A percentile compares a stretch with the other conserved stretches of the same genome.
phyloP scores from a whole-genome alignment of 2,113 vertebrate species.

The Himantopus leucocephalus region DNA sequence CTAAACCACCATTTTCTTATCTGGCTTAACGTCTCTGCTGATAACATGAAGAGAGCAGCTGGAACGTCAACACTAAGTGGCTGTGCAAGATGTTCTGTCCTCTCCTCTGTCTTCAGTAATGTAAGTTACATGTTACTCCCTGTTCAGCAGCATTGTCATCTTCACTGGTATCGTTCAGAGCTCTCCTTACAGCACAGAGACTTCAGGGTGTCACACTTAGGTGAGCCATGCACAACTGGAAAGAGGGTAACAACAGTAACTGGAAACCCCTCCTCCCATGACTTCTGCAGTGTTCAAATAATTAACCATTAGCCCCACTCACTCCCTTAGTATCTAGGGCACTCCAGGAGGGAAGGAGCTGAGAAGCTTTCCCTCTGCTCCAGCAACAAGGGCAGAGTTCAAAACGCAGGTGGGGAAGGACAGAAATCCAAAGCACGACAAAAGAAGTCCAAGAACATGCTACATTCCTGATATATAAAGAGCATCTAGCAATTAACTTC shows the following conservation, averaged over 20 bases:
- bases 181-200: neutral
- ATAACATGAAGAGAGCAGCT: neutral
- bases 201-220: neutral
- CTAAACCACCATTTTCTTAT: neutral
- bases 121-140: neutral
- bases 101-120: neutral
- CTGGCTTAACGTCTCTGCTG: neutral
- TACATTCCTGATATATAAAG: neutral
- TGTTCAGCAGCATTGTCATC: neutral
- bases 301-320: neutral
- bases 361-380: neutral
- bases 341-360: neutral
- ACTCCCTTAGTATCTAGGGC: neutral
- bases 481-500: neutral
- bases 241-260: neutral
- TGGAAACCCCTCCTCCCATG: neutral
- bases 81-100: neutral
- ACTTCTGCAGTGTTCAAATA: fast-evolving
- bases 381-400: neutral
- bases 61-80: neutral
- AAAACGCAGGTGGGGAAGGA: neutral
- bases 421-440: neutral
- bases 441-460: neutral
- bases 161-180: neutral
- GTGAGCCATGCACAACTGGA: neutral